Evolutionary conservation across 2,888 invertebrate genomes (phyloP), one percentile per base, ranked within the genome.

Genomic region (Syritta pipiens): DNA sequence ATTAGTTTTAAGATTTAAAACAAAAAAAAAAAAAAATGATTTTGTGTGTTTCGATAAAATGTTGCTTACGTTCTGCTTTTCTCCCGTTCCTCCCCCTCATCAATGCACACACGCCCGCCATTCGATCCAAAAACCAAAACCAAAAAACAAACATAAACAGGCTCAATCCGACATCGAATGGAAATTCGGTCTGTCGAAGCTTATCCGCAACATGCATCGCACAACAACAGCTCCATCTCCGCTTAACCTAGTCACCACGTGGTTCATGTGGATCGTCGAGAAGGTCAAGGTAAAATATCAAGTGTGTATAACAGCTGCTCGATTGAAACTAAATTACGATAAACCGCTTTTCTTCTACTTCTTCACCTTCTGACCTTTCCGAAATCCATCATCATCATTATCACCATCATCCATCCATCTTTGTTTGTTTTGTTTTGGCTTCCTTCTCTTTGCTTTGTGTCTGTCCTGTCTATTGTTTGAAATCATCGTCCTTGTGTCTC

Each of bases 111-210:
- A 51, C 30, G 57, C 53, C 57, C 74, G n/a, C 68, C 32, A 67
- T 24, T 46, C 42, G 76, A 69, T 40, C 22, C n/a, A n/a, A n/a
- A 26, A 26, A 44, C n/a, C 7, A 57, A 63, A 69, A 69, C 19
- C 37, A 55, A 44, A 42, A 17, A 10, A 35, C 59, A 42, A 51
- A 35, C 85, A n/a, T n/a, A n/a, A n/a, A 85, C 92, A 98, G 93
- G 98, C 98, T 30, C 98, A 99, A 93, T 99, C 99, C 44, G 99
- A 99, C 90, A 98, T 97, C 85, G 99, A 99, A 90, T 99, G 99
- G 99, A 99, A 99, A 90, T 99, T 98, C 88, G 99, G 99, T 22
- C 90, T 99, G 85, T 99, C 99, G 60, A 99, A 99, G 90, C 91
- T 99, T 86, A 98, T 99, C 87, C 92, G 99, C 83, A 98, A 98